Base-by-base conservation (phyloP, 2,797 vertebrate species). In the Dermochelys coriacea region DNA sequence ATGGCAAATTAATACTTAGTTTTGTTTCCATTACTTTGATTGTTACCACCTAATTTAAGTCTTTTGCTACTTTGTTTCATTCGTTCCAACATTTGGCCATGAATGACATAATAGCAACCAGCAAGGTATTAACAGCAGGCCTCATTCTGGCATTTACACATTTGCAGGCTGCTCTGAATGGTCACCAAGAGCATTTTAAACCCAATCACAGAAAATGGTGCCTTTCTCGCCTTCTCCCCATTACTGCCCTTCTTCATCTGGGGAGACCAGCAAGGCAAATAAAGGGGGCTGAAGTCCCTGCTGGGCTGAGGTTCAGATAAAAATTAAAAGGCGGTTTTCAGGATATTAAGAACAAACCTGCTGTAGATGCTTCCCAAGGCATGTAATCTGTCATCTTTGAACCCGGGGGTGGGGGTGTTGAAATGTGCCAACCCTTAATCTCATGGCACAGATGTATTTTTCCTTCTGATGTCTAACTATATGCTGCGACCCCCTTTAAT, bases 381-480 rank as follows among this genome's bases (percentile, higher is more conserved):
- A 0, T 85, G 93, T 84, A 80, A 85, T 93, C 80, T 93, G 87
- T 78, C 80, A 91, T 85, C 57, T 94, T 84, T 85, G 85, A 86
- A 91, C 50, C 78, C 18, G 25, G n/a, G n/a, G n/a, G n/a, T n/a
- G n/a, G 61, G 85, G 47, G 29, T 88, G n/a, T 87, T 91, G 78
- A 89, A 89, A 75, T 37, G 4, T 89, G 5, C 47, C 92, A 93
- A 9, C 12, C 31, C 49, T 88, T 91, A 91, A 94, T 85, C 78
- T 96, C 80, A 95, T 68, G 61, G 47, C 84, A 93, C 11, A 91
- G 71, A 55, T 34, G 2, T 49, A 82, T 71, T 93, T 95, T 85
- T 74, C 57, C 85, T 94, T 64, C 88, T 74, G 78, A 94, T 93
- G 21, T 25, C 25, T 15, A 92, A 41, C 54, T 78, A 34, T 85